A percentile compares a stretch with the other conserved stretches of the same genome.
These are phyloP conservation scores for Linnaemya tessellans DNA, from an alignment of 2,888 invertebrate genomes.

Conservation along the genomic window DNA sequence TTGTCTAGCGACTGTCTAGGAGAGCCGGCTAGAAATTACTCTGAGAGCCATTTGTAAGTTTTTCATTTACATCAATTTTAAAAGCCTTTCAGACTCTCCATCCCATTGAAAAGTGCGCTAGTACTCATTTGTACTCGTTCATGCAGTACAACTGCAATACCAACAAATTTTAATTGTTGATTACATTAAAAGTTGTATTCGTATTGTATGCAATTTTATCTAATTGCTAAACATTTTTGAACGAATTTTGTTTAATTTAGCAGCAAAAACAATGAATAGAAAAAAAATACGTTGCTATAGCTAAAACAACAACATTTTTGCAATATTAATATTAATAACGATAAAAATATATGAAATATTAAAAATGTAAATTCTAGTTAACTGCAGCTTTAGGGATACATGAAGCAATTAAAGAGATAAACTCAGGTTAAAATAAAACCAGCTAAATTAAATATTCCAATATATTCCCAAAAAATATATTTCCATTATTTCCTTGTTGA, in stretches of 20 bases:
- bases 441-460: not conserved
- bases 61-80: not conserved
- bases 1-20: not conserved
- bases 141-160: constrained; percentile 40
- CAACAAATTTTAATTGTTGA: constrained; percentile 71
- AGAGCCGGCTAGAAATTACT: not conserved
- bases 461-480: no score
- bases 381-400: constrained; percentile 22
- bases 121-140: not conserved
- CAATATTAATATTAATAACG: constrained; percentile 36
- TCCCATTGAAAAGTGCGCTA: not conserved
- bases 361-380: constrained; percentile 20
- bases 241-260: constrained; percentile 65
- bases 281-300: not conserved
- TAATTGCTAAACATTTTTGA: constrained; percentile 62
- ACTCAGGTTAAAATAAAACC: not conserved
- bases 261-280: constrained; percentile 10
- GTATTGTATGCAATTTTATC: constrained; percentile 63
- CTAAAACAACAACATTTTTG: constrained; percentile 17
- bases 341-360: constrained; percentile 17
- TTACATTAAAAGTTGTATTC: constrained; percentile 69
- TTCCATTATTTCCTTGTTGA: no score
- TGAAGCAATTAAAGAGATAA: constrained; percentile 16
- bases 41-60: not conserved
- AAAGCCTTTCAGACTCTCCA: not conserved